Conservation (phyloP, 2,797 vertebrate genomes). For the Micropoecilia bifurca region DNA sequence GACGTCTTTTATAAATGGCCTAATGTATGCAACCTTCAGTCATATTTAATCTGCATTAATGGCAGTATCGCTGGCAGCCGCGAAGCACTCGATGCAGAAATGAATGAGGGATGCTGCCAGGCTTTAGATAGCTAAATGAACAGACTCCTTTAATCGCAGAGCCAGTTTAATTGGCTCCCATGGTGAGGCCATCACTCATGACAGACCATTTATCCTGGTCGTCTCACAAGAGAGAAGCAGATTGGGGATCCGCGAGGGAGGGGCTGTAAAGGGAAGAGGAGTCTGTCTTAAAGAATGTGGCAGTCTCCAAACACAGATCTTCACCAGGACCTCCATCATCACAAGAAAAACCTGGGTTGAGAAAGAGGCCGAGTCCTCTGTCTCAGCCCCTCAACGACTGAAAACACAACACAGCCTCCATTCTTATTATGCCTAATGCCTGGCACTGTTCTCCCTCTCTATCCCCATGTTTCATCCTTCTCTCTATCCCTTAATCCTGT, state of each 20-base stretch:
- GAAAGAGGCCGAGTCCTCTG: slow-evolving; percentile 30
- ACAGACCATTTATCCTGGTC: slow-evolving; percentile 62
- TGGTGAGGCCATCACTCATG: slow-evolving; percentile 68
- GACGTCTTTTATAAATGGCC: slow-evolving; percentile 24
- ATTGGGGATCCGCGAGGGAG: not conserved
- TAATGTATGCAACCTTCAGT: slow-evolving; percentile 19
- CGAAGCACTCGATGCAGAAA: slow-evolving; percentile 19
- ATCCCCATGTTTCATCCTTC: slow-evolving; percentile 53
- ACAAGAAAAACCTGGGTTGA: slow-evolving; percentile 27
- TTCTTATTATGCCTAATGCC: slow-evolving; percentile 72
- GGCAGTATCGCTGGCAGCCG: slow-evolving; percentile 27
- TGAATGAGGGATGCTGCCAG: slow-evolving; percentile 46
- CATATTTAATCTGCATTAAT: slow-evolving; percentile 36
- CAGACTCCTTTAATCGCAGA: slow-evolving; percentile 67
- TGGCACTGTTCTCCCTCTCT: slow-evolving; percentile 45
- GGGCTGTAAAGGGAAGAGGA: slow-evolving; percentile 25
- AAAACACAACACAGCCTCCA: slow-evolving; percentile 63
- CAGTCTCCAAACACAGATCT: slow-evolving; percentile 59
- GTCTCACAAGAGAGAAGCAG: slow-evolving; percentile 43
- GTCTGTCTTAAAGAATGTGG: slow-evolving; percentile 39
- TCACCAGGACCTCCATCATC: slow-evolving; percentile 39
- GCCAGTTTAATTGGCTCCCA: slow-evolving; percentile 75
- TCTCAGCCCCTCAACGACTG: slow-evolving; percentile 61
- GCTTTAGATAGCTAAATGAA: slow-evolving; percentile 60
- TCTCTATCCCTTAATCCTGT: slow-evolving; percentile 66